Conservation (phyloP, 2,888 invertebrate genomes). For the Julus scanicus region DNA sequence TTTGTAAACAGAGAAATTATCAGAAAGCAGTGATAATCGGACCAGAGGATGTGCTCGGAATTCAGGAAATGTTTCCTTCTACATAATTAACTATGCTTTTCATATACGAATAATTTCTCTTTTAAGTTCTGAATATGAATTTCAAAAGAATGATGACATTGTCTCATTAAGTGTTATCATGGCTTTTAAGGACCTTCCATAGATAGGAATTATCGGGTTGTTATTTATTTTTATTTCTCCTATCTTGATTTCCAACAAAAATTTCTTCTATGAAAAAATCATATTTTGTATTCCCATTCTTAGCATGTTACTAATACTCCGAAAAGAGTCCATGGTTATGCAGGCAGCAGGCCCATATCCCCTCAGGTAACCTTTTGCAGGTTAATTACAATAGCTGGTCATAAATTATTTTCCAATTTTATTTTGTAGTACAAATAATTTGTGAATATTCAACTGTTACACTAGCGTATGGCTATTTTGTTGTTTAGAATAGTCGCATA, state of each 20-base stretch:
- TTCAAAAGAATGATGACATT: slow-evolving; percentile 20
- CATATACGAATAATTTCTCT: background rate
- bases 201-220: background rate
- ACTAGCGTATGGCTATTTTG: background rate
- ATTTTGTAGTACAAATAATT: slow-evolving; percentile 24
- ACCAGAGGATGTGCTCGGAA: background rate
- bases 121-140: background rate
- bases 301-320: background rate
- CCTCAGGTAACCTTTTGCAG: slow-evolving; percentile 22
- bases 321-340: slow-evolving; percentile 30
- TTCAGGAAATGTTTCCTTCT: background rate
- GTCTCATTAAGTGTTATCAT: background rate
- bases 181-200: background rate
- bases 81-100: background rate
- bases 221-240: slow-evolving; percentile 36
- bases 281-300: background rate
- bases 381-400: slow-evolving; percentile 41
- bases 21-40: background rate
- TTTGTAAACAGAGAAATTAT: background rate
- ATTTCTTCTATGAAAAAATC: background rate
- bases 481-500: background rate
- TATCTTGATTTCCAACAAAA: background rate
- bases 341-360: background rate
- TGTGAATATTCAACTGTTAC: background rate
- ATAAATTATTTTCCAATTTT: slow-evolving; percentile 27